These are phyloP conservation scores for Mantis religiosa DNA, from an alignment of 2,888 invertebrate species.

Conservation along the genomic window DNA sequence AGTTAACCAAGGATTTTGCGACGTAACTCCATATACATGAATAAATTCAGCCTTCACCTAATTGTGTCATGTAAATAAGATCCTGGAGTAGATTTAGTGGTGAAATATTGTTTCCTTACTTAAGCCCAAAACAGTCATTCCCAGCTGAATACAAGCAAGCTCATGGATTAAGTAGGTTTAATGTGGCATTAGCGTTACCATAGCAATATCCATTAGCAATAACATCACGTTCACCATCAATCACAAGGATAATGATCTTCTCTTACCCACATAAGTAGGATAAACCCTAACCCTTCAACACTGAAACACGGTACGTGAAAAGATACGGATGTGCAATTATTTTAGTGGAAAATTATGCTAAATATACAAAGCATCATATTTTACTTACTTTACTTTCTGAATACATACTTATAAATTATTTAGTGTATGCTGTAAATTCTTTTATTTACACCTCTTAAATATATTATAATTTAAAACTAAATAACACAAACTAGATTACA, in stretches of 20 bases:
- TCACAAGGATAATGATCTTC: not conserved
- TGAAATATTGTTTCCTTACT: not conserved
- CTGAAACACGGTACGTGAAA: not conserved
- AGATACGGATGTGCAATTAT: too few relatives aligned
- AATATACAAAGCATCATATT: too few relatives aligned
- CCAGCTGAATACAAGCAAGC: not conserved
- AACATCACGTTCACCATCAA: not conserved
- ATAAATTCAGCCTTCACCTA: not conserved
- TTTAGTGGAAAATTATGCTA: too few relatives aligned
- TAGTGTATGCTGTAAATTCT: too few relatives aligned
- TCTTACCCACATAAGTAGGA: not conserved
- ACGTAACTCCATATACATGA: not conserved
- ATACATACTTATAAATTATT: too few relatives aligned
- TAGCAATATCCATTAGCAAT: not conserved
- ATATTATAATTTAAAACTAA: too few relatives aligned
- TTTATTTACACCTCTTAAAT: too few relatives aligned
- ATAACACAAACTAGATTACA: too few relatives aligned
- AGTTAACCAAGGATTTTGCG: not conserved
- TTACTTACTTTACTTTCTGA: too few relatives aligned
- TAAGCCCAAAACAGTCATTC: not conserved
- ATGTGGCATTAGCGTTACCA: not conserved
- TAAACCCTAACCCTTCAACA: not conserved
- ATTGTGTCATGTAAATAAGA: not conserved
- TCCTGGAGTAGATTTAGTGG: not conserved
- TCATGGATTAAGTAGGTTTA: not conserved